Evolutionary conservation across 2,797 vertebrate species (phyloP), one percentile per base, ranked within the genome.

Genomic region (Heterohyrax brucei): DNA sequence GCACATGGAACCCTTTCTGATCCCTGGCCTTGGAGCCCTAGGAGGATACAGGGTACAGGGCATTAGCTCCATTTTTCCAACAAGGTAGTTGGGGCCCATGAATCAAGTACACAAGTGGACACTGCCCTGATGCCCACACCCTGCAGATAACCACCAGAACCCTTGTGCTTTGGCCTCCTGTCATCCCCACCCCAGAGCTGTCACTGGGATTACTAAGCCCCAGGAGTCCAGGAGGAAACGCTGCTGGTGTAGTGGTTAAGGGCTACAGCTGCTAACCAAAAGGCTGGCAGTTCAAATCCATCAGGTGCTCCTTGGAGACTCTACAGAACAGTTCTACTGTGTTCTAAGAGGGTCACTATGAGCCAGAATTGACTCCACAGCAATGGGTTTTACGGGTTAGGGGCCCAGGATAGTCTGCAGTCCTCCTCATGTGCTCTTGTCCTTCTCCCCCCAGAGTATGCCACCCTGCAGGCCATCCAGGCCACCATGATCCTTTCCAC

Each of bases 401-500:
- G 0, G 44, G 53, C 70, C 18, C 53, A 56, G 53, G 53, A 70
- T 0, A 6, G 53, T 19, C 68, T 89, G 94, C 59, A 73, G 76
- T 7, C 2, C 0, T 0, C 68, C 18, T n/a, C n/a, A 2, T 22
- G 0, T 0, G 0, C 6, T 61, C 77, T 30, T 1, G 9, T 81
- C 59, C 77, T 22, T 22, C 81, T 93, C 91, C 95, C 96, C 92
- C 18, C 98, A 99, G 99, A 98, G 5, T 99, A 99, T 96, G 73
- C 97, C 22, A 98, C 97, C 2, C 97, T 99, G 95, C 99, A 99
- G 98, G 98, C 99, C 0, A 98, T 99, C 64, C 99, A 99, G 98
- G 99, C 99, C 22, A 93, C 99, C 39, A 99, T 99, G 99, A 99
- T 99, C 98, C 98, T 99, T 82, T 98, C 99, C 89, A 99, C 99